Evolutionary conservation across 2,797 vertebrate genomes (phyloP), one percentile per base, ranked within the genome.

Genomic region (Phalloptychus januarius): DNA sequence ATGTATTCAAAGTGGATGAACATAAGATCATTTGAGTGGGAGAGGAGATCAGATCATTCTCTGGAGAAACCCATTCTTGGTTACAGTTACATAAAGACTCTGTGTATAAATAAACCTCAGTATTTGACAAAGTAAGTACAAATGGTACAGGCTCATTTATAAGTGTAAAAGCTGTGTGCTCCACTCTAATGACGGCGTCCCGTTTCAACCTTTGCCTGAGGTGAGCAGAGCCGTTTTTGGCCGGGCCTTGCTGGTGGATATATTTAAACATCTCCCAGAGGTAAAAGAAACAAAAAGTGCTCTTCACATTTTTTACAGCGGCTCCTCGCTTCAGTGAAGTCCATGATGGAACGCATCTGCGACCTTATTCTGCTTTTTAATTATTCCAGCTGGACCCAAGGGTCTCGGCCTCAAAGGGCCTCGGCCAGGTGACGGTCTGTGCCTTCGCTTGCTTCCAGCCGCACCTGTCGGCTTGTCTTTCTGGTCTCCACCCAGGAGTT

Each of bases 401-500:
- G 25, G 75, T 50, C 71, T 69, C 15, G 11, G 82, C 87, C 93
- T 94, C 93, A 95, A 73, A 94, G 86, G 78, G 94, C 94, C 86
- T 96, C 95, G 2, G 95, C 94, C 80, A 95, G 91, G 88, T 95
- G 95, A 83, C 93, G 93, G 84, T 95, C 96, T 4, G 95, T 95
- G 8, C 94, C 95, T 46, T 96, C 94, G 15, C 96, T 96, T 1
- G 93, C 95, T 78, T 95, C 95, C 45, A 96, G 86, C 7, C 91
- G 92, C 76, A 94, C 83, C 80, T 94, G 90, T 28, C 93, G 88
- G 72, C 81, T 90, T 52, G 86, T 91, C 89, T 95, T 95, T 46
- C 94, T 89, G 78, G 95, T 95, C 77, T 96, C 95, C 79, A 96
- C 95, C 96, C 96, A 97, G 82, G 96, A 96, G 88, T 96, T 96